Evolutionary conservation across 2,888 invertebrate genomes (phyloP), one percentile per base, ranked within the genome.

Genomic region (Podotricha telesiphe): DNA sequence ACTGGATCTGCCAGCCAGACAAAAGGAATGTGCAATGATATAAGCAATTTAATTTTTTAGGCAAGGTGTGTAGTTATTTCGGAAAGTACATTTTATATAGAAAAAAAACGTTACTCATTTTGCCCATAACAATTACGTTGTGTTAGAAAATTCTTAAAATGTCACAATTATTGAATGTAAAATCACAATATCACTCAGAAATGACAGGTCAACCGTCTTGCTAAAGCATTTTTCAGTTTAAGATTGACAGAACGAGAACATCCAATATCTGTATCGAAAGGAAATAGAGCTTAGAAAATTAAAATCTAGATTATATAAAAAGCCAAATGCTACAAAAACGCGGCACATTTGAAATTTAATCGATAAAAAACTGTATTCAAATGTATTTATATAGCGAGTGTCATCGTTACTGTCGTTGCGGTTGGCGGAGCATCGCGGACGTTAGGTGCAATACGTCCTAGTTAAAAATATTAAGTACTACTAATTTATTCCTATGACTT

Each of bases 341-440:
- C 58, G 58, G 42, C 19, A 40, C 45, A 17, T 50, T 67, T 58
- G 48, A 59, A 51, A 51, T 67, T 61, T 51, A 42, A 67, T 61
- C 37, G 13, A 61, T 51, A 53, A 53, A n/a, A 67, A 59, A 61
- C 42, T 59, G 40, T 22, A 28, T 42, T 59, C 42, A 17, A 47
- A 64, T 68, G 40, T 70, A 65, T 65, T 68, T 71, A 63, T 69
- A 65, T 66, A 67, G 62, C 66, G 64, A 47, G 50, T 56, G 51
- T 48, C 68, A 65, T 50, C 61, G 50, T 20, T 59, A 64, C 68
- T 42, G 47, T 53, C 66, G 71, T 81, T 79, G 79, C 78, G 88
- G 84, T 86, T 77, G 73, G 77, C 79, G 70, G 72, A 80, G 83
- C 87, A 80, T 82, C 81, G 74, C 83, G 78, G 71, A 69, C 65